phyloP scores from a whole-genome alignment of 2,888 invertebrate species.

The Cryptocephalus moraei region DNA sequence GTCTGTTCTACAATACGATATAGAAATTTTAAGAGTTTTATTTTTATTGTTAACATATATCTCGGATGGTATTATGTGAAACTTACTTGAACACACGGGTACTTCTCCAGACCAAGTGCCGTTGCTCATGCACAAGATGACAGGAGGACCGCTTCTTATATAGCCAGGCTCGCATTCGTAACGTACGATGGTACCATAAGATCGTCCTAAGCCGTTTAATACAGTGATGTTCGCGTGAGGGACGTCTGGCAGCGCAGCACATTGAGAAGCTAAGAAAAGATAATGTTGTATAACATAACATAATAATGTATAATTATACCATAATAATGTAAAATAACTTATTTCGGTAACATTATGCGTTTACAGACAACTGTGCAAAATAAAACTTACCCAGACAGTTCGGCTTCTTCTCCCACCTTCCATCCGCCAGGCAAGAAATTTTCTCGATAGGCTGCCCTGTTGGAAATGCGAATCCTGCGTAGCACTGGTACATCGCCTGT shows the following conservation, averaged over 20 bases:
- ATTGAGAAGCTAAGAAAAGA: conserved; percentile 65
- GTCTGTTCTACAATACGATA: neutral
- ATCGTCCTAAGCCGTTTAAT: conserved; percentile 81
- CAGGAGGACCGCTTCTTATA: conserved; percentile 78
- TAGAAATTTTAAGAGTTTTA: too few species aligned
- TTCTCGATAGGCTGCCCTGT: conserved; percentile 79
- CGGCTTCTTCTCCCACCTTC: conserved; percentile 87
- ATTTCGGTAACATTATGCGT: too few species aligned
- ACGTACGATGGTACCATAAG: conserved; percentile 87
- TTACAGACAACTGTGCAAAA: too few species aligned
- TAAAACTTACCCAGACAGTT: conserved; percentile 63
- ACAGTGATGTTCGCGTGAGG: conserved; percentile 79
- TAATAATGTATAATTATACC: too few species aligned
- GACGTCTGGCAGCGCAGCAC: conserved; percentile 76
- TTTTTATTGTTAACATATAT: too few species aligned
- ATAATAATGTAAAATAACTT: too few species aligned
- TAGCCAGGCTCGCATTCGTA: conserved; percentile 90
- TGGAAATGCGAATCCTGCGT: conserved; percentile 90
- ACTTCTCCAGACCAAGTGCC: conserved; percentile 92
- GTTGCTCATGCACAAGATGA: conserved; percentile 88
- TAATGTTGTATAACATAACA: too few species aligned
- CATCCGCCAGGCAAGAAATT: conserved; percentile 81
- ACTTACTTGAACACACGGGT: conserved; percentile 70
- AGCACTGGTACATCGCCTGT: conserved; percentile 91
- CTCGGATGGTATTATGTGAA: too few species aligned